phyloP scores from a whole-genome alignment of 2,113 vertebrate genomes.

The Scolopax mira region DNA sequence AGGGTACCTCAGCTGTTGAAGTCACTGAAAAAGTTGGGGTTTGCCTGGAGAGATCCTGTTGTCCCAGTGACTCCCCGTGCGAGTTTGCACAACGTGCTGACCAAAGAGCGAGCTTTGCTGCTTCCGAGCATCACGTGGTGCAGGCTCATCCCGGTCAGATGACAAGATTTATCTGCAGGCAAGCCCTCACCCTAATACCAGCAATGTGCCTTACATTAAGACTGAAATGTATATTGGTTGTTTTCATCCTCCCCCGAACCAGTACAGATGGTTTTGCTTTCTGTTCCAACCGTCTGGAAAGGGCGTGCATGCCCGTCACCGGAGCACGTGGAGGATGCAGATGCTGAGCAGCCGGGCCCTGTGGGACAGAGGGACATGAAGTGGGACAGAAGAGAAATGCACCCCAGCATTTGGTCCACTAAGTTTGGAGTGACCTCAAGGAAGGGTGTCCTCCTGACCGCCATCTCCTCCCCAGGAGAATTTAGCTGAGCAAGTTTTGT shows the following conservation, averaged over 20 bases:
- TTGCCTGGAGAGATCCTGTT: neutral
- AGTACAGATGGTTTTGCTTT: neutral
- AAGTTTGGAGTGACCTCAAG: neutral
- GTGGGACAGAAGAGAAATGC: neutral
- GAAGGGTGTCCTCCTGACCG: neutral
- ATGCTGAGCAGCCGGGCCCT: neutral
- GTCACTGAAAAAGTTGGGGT: neutral
- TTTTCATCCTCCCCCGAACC: neutral
- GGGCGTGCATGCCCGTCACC: neutral
- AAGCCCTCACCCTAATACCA: neutral
- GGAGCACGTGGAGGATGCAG: neutral
- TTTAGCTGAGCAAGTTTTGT: neutral
- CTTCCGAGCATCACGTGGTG: neutral
- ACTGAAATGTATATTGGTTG: neutral
- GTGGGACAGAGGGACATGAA: accelerated
- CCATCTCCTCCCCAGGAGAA: neutral
- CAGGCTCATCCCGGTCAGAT: accelerated
- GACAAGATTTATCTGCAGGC: neutral
- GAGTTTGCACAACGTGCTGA: accelerated
- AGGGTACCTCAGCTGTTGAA: neutral
- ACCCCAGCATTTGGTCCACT: neutral
- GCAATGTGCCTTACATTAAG: neutral
- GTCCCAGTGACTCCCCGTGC: neutral
- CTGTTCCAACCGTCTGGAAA: neutral
- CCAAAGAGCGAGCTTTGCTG: neutral